Evolutionary conservation across 2,888 invertebrate species (phyloP).

Genomic region (Cryptocephalus moraei): DNA sequence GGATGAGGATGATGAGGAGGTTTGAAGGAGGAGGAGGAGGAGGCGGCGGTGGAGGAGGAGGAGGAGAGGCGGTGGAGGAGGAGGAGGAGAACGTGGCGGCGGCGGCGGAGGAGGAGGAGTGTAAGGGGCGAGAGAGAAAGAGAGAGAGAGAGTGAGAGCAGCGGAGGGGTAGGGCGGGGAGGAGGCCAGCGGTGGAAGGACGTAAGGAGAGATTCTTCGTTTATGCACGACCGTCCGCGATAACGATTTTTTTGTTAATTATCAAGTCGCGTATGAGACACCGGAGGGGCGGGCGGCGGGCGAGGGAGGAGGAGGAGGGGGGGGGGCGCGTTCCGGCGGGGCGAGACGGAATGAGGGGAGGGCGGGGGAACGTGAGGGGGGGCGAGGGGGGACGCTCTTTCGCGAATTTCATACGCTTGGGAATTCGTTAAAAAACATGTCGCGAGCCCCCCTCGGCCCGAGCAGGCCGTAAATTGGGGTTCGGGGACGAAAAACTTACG

Average conservation of each 20-base stretch:
- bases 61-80: conserved; percentile 2
- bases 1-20: conserved; percentile 7
- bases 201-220: conserved; percentile 36
- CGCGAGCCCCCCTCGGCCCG: neutral
- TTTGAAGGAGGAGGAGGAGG: conserved; percentile 12
- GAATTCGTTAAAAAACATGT: conserved; percentile 13
- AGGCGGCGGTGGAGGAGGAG: neutral
- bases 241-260: conserved; percentile 43
- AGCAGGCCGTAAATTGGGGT: too few relatives aligned
- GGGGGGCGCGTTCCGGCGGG: conserved; percentile 3
- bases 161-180: conserved; percentile 12
- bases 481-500: too few relatives aligned
- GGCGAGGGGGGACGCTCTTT: conserved; percentile 5
- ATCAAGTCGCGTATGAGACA: conserved; percentile 41
- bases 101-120: conserved; percentile 14
- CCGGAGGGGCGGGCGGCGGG: conserved; percentile 15
- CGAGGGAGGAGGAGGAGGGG: conserved; percentile 4
- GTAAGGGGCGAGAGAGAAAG: conserved; percentile 11
- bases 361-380: conserved; percentile 1
- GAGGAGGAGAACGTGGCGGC: conserved; percentile 16
- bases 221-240: conserved; percentile 40
- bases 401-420: conserved; percentile 18
- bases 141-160: conserved; percentile 16
- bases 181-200: conserved; percentile 18
- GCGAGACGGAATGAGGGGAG: conserved; percentile 1